Evolutionary conservation across 2,888 invertebrate species (phyloP), one percentile per base, ranked within the genome.

Genomic region (Perdita meconis): DNA sequence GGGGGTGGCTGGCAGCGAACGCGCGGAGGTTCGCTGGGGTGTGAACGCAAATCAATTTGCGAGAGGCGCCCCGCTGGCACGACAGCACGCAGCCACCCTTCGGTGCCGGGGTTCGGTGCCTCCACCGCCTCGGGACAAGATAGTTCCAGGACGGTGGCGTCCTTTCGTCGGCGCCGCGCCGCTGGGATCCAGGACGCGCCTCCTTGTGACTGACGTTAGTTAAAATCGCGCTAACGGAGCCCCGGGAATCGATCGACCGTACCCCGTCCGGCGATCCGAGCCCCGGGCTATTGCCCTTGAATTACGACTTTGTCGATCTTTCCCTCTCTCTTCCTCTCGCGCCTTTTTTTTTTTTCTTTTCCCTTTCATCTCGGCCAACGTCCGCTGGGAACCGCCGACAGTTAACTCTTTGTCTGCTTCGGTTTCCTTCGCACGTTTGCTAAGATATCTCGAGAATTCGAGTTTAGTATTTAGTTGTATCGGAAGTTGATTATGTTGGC

Each of bases 21-120:
- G 78, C 86, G 86, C 51, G 87, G 87, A 91, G 91, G 91, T 89
- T 83, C 88, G 87, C 71, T 89, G 87, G 92, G 92, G 92, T 92
- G 92, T 92, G 92, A 92, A 92, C 91, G 92, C 92, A 92, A 92
- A 92, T 92, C 92, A 92, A 92, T 92, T 92, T 92, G 91, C 89
- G 83, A 89, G 88, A 88, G 89, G 87, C 88, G 69, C 91, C 89
- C 90, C 82, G 87, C 86, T 80, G 88, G 75, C 76, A 83, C 73
- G 81, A 82, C 87, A 81, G 85, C 85, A 87, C 83, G 87, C 84
- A 72, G 69, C 59, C 68, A 70, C 65, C 64, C 64, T 73, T 80
- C 80, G 68, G 56, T 81, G 78, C 85, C 82, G 83, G 83, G 86
- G 80, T 70, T 71, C 81, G 80, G n/a, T n/a, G n/a, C n/a, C n/a